Evolutionary conservation across 2,797 vertebrate genomes (phyloP), one percentile per base, ranked within the genome.

Genomic region (Eremophila alpestris): DNA sequence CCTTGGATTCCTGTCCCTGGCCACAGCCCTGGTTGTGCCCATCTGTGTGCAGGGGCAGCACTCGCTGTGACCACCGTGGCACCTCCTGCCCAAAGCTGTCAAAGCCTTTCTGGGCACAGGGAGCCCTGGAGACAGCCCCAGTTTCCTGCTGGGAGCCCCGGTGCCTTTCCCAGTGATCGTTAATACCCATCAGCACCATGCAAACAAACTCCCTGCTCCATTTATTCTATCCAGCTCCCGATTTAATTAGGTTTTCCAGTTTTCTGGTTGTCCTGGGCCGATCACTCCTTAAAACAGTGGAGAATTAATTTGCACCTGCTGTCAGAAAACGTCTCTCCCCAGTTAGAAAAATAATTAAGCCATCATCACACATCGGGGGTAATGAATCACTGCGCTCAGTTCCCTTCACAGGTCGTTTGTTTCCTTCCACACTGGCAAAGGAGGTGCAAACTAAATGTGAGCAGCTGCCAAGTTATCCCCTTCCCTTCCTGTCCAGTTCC

Each of bases 261-360:
- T 97, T 97, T 96, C 96, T 84, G 94, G 97, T 97, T 97, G 98
- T 98, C 97, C 98, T 97, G 96, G 97, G 97, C 98, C 97, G 96
- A 96, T 98, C 97, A 94, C 97, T 98, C 97, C 97, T 97, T 97
- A 97, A 97, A 98, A 96, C 97, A 96, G 97, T 88, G 94, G 97
- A 97, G 97, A 98, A 98, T 98, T 98, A 96, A 97, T 98, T 98
- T 98, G 94, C 98, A 98, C 98, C 98, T 98, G 98, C 98, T 98
- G 97, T 98, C 97, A 97, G 97, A 97, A 97, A 95, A 91, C 87
- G 83, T 95, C 97, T 98, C 97, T 98, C 95, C 97, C 94, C 97
- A 90, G 96, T 98, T 98, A 97, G 96, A 93, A 97, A 97, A 97
- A 97, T 97, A 98, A 98, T 98, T 97, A 98, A 97, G 97, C 97